Evolutionary conservation across 2,797 vertebrate genomes (phyloP), one percentile per base, ranked within the genome.

Genomic region (Fistularia tabacaria): DNA sequence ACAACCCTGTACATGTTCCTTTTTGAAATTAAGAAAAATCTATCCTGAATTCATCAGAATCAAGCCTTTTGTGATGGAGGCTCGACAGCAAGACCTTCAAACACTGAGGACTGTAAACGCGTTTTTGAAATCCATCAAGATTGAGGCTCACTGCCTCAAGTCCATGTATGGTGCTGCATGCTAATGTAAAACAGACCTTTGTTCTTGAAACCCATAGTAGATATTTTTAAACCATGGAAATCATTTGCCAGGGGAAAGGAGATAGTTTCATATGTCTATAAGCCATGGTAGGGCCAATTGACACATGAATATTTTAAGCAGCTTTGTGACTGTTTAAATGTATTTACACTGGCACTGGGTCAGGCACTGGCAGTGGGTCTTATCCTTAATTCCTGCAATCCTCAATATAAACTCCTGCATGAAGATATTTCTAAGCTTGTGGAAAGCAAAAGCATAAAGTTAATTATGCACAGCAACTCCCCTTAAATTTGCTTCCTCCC

Each of bases 281-380:
- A 94, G 93, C 87, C 91, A 91, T 84, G 63, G 73, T 58, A 53
- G 65, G 81, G 80, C 81, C 80, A 77, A 92, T 88, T 87, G 91
- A 85, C 93, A 92, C 85, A 92, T 92, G 90, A 93, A 94, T 94
- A 94, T 94, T 94, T 92, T 93, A 95, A 94, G 90, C 87, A 91
- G 92, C 90, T 94, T 94, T 94, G 87, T 87, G 93, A 86, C 90
- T 86, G 90, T 94, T 94, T 94, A 91, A 94, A 93, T 92, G 91
- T 90, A 91, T 93, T 94, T 93, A 89, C 86, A 79, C 84, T 93
- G 92, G 92, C 92, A 88, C 82, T 59, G 80, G 84, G 87, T 89
- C 92, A 93, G 90, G n/a, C n/a, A n/a, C n/a, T n/a, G 89, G 89
- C 85, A 80, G 77, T 81, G 77, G 83, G 75, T 91, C 91, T 92